Base-by-base conservation (phyloP, 2,888 invertebrate genomes). In the Cyaniris semiargus region DNA sequence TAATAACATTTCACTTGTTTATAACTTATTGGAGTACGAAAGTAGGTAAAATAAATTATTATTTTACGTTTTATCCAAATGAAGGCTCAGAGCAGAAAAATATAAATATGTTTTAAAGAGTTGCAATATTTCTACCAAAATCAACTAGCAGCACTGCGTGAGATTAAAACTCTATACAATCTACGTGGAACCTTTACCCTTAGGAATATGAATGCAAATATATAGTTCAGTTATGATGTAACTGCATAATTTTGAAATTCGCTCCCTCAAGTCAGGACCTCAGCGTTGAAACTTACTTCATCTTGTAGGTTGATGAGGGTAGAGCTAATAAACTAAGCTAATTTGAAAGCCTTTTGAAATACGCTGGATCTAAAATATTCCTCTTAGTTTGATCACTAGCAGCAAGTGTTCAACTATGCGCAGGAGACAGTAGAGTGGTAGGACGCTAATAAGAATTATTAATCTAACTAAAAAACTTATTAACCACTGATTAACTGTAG, bases 1-100 rank as follows among this genome's bases (percentile, higher is more conserved):
- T 27, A 27, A 66, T 66, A 66, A 31, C 66, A 7, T 66, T 60
- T 31, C 18, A 66, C 66, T 66, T 66, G 27, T 31, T 66, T 66
- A 66, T 66, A 13, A 23, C 23, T 23, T 10, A 58, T 58, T 58
- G 10, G 21, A 58, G 10, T n/a, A 58, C 21, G 21, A 23, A 58
- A 58, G 21, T 13, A 13, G 15, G 23, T 60, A 10, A 44, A 44
- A 44, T 44, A 44, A 44, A 13, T 44, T 3, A 44, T 44, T 44
- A 44, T 44, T 44, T 44, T 44, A 44, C 38, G 38, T 10, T 38
- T 10, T 44, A 44, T 44, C 44, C 13, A 44, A 44, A 44, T 44
- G 44, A 13, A 44, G 44, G 44, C 44, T 44, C 44, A 44, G 0
- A 10, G 38, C 10, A 38, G 38, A 38, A 10, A 38, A 38, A 38